Evolutionary conservation across 1,140 invertebrate genomes (phyloP), one percentile per base, ranked within the genome.

Genomic region (Drosophila sechellia): DNA sequence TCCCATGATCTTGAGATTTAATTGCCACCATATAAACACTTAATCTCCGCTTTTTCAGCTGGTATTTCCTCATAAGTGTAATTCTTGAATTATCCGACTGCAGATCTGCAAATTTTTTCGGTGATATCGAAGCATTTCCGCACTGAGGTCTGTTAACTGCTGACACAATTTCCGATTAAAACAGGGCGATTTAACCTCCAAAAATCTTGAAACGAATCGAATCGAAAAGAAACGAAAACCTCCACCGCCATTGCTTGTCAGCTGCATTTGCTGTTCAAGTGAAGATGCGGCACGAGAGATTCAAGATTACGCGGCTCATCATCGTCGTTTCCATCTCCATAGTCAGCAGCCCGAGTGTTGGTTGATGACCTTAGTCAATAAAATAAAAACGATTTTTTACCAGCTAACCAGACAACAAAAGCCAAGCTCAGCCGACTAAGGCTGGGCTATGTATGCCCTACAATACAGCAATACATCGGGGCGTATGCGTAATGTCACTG

Each of bases 351-450:
- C 40, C 57, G 57, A 56, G 72, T 79, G 50, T 70, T 76, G 52
- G 79, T 58, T 89, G 85, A 74, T 84, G 84, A 89, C 85, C 84
- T 89, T 89, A 89, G 84, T 85, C 85, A 90, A 90, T 84, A 90
- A 89, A 87, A 86, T 61, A 66, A 74, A 76, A 60, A 61, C 56
- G 40, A 77, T 76, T 76, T 76, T 76, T 76, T 76, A 59, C 72
- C 72, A 76, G 58, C 25, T 45, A 60, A 48, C 31, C 15, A 69
- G 63, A 70, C 66, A 70, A 70, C 64, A 70, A 69, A 48, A 70
- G 66, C 66, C 66, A 48, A 56, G 54, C 54, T 60, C 52, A 27
- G 61, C 40, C 37, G 42, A 22, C 66, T 27, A n/a, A 39, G 31
- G n/a, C 52, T 70, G 50, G 35, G 50, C 35, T 70, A 35, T 70